Evolutionary conservation across 2,797 vertebrate species (phyloP).

Genomic region (Strix occidentalis): DNA sequence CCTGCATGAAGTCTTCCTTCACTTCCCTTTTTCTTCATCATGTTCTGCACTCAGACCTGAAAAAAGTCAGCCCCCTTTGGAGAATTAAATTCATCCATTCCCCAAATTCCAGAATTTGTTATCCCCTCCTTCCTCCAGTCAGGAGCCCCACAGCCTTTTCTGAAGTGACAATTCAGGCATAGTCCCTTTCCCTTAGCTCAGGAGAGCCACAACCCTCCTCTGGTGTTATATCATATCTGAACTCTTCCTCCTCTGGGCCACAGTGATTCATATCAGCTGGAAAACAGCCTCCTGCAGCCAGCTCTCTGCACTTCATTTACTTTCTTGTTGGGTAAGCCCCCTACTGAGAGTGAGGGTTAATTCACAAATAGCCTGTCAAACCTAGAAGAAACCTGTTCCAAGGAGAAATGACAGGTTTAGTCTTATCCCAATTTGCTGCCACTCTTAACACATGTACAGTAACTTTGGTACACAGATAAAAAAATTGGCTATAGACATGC

Average conservation of each 20-base stretch:
- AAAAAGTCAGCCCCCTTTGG: neutral
- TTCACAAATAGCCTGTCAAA: neutral
- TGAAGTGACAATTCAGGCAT: neutral
- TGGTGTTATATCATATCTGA: neutral
- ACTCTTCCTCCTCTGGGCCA: neutral
- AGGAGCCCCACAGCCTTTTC: neutral
- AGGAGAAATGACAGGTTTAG: neutral
- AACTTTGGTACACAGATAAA: neutral
- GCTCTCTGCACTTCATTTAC: neutral
- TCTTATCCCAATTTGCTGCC: neutral
- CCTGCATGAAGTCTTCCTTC: neutral
- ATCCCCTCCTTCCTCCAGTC: neutral
- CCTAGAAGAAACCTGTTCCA: neutral
- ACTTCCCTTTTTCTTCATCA: neutral
- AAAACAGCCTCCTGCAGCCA: neutral
- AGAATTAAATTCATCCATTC: neutral
- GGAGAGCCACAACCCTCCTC: neutral
- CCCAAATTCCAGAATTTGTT: neutral
- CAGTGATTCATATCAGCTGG: neutral
- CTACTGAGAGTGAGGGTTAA: neutral
- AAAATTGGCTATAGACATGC: neutral
- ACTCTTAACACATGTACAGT: neutral
- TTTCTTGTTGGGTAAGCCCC: neutral
- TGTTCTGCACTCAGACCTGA: neutral
- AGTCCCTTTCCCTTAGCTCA: neutral